Base-by-base conservation (phyloP, 2,888 invertebrate species). In the Cryptocephalus moraei region DNA sequence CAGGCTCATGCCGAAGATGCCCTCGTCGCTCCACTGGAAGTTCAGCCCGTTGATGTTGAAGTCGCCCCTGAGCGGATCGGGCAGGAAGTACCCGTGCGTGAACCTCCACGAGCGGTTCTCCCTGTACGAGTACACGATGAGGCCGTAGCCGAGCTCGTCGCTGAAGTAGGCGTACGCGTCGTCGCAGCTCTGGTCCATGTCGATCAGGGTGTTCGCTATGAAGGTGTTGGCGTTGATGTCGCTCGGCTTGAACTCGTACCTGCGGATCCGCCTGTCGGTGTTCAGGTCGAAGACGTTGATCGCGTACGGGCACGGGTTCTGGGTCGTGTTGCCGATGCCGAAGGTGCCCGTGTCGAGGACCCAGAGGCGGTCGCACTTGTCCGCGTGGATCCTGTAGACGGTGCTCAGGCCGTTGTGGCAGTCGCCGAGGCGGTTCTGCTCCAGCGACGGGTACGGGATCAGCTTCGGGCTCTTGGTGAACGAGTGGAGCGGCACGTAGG, bases 151-250 rank as follows among this genome's bases (percentile, higher is more conserved):
- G 14, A 89, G 73, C 64, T 89, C 89, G 63, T 90, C 89, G 0
- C 86, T 83, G 70, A 60, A 66, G 41, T 61, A 61, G 8, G 61
- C 60, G 39, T 55, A 50, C 1, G 59, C 59, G 36, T 61, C 57
- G 8, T 60, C 55, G 39, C 61, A 61, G 9, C 47, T 54, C 6
- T 49, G 11, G 13, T 52, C 56, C 22, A 57, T 6, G 13, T 91
- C 90, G 2, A 89, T 78, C n/a, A 83, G 86, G 48, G 87, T 86
- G 62, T 87, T 90, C n/a, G 89, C 89, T 51, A 90, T 87, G 66
- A 89, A 89, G 0, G 88, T 88, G 39, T 84, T 78, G 45, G 80
- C 70, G 53, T 86, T 84, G 13, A 82, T 86, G 59, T 89, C 87
- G 51, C 85, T 84, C 0, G 80, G 71, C 12, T 79, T 76, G 54